phyloP scores from a whole-genome alignment of 2,113 vertebrate genomes.

The Cardinalis cardinalis region DNA sequence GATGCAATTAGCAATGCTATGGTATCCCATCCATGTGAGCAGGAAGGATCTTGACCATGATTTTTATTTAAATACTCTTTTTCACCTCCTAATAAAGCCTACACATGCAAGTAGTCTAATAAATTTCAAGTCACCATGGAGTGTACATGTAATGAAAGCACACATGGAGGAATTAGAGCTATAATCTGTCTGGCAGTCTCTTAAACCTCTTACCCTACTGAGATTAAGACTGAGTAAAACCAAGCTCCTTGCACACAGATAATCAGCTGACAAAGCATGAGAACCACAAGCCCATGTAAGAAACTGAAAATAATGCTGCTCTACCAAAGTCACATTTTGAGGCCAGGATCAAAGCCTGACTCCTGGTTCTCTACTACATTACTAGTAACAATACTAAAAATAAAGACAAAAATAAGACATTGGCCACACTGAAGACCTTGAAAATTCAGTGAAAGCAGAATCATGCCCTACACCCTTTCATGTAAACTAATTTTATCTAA shows the following conservation, averaged over 20 bases:
- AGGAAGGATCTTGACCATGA: neutral
- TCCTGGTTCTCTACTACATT: neutral
- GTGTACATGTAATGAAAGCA: neutral
- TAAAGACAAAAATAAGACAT: neutral
- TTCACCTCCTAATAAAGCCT: neutral
- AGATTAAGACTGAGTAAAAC: neutral
- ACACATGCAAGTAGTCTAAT: neutral
- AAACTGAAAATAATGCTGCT: neutral
- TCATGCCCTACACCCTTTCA: neutral
- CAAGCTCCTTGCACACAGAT: neutral
- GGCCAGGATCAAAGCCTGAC: neutral
- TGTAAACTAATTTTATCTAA: neutral
- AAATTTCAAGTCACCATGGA: conserved; percentile 11
- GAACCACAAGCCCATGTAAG: neutral
- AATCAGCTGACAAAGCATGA: neutral
- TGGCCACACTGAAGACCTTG: neutral
- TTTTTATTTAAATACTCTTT: neutral
- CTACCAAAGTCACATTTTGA: neutral
- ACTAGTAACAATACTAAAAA: neutral
- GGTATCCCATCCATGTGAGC: neutral
- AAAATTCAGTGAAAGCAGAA: neutral
- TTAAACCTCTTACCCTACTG: conserved; percentile 18
- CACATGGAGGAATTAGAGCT: conserved; percentile 17
- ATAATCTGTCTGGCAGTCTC: conserved; percentile 9
- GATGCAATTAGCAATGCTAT: neutral